Base-by-base conservation (phyloP, 2,888 invertebrate species). In the Polyploca ridens region DNA sequence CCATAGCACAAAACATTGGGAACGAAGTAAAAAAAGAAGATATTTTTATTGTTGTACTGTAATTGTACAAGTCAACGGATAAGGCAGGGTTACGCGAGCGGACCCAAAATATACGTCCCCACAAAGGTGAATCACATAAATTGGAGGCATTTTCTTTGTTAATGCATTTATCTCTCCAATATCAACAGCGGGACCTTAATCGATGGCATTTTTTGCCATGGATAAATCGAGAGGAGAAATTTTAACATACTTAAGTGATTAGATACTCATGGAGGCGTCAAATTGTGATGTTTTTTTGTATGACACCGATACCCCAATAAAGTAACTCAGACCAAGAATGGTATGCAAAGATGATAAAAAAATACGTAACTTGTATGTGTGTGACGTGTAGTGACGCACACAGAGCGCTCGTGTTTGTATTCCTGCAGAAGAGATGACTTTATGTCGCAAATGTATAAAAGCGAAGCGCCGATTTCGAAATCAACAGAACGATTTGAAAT, bases 381-480 rank as follows among this genome's bases (percentile, higher is more conserved):
- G 84, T 86, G 84, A 81, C 78, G 81, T 78, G 81, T 78, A 68
- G 74, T 82, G 81, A 83, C 81, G 78, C 81, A 78, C 76, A 58
- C 66, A 60, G 66, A 44, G 63, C 69, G 68, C 73, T 74, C 75
- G 70, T 74, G 73, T 83, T 82, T 75, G 78, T 79, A 72, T 77
- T 85, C 81, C 84, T 84, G 86, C 86, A 83, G 86, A 87, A 85
- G 82, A 85, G 86, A 88, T 86, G 89, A 87, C 83, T 88, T 87
- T 91, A 91, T 93, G 91, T 90, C 90, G 90, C 91, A 88, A 89
- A 89, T 90, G 89, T 93, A 93, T 93, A 93, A 90, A 94, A 94
- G 91, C 90, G 88, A 85, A 83, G 90, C 87, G 87, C 73, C 75
- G 90, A 91, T 94, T 93, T 92, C 93, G 93, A 93, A 91, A 93